phyloP scores from a whole-genome alignment of 1,140 invertebrate species.

The Battus philenor region DNA sequence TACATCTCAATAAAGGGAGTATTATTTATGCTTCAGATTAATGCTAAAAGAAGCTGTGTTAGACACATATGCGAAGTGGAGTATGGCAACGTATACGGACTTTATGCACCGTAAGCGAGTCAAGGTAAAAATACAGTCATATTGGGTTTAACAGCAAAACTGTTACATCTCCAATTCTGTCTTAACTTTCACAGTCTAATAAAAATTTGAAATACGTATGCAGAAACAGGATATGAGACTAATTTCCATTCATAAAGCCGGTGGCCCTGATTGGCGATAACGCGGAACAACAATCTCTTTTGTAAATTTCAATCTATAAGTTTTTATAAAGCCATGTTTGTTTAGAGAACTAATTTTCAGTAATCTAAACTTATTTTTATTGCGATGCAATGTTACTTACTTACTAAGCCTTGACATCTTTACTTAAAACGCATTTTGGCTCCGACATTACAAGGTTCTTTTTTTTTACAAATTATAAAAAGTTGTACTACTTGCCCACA shows the following conservation, averaged over 20 bases:
- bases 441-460: slow-evolving; percentile 8
- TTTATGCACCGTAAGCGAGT: slow-evolving; percentile 43
- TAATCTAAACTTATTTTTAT: too few species aligned
- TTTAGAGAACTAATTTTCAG: not conserved
- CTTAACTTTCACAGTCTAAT: slow-evolving; percentile 9
- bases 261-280: slow-evolving; percentile 40
- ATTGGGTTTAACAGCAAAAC: slow-evolving; percentile 3
- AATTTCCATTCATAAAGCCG: slow-evolving; percentile 38
- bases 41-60: slow-evolving; percentile 30
- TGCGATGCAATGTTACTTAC: too few species aligned
- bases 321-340: slow-evolving; percentile 6
- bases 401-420: slow-evolving; percentile 11
- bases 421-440: slow-evolving; percentile 11
- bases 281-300: slow-evolving; percentile 49
- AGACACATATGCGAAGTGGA: slow-evolving; percentile 43
- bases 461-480: slow-evolving; percentile 15
- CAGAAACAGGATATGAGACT: slow-evolving; percentile 31
- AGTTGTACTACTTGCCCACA: slow-evolving; percentile 8
- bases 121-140: slow-evolving; percentile 31
- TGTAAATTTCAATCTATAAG: slow-evolving; percentile 22
- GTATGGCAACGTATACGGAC: slow-evolving; percentile 48
- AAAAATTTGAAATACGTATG: slow-evolving; percentile 5
- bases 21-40: not conserved
- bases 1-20: not conserved
- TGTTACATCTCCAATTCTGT: slow-evolving; percentile 3